phyloP scores from a whole-genome alignment of 2,888 invertebrate genomes.

The Eilema sororculum region DNA sequence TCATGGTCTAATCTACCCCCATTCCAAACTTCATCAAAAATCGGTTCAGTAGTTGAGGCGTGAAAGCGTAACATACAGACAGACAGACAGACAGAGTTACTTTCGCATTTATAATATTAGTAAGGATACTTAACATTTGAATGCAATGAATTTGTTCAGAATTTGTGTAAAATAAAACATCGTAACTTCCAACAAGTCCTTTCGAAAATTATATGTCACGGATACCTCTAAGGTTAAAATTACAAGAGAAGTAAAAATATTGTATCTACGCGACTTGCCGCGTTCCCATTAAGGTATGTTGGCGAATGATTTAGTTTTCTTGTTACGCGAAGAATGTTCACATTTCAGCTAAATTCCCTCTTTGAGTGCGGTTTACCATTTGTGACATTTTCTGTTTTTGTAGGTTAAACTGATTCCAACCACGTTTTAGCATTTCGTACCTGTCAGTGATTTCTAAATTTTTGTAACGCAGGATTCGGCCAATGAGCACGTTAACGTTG shows the following conservation, averaged over 20 bases:
- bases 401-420: conserved; percentile 5
- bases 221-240: conserved; percentile 39
- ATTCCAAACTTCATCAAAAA: no score
- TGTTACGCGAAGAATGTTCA: conserved; percentile 24
- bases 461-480: not conserved
- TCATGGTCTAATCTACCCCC: no score
- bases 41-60: no score
- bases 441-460: not conserved
- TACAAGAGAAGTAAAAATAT: conserved; percentile 41
- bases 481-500: not conserved
- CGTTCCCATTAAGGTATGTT: conserved; percentile 19
- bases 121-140: no score
- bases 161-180: no score
- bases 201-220: conserved; percentile 9
- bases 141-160: no score
- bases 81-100: no score
- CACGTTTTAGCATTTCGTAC: conserved; percentile 1
- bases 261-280: conserved; percentile 41
- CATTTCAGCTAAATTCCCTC: conserved; percentile 4
- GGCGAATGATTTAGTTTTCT: conserved; percentile 31
- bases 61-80: no score
- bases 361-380: not conserved
- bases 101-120: no score
- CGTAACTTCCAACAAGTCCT: no score
- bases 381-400: not conserved